Evolutionary conservation across 1,140 invertebrate species (phyloP).

Genomic region (Pseudachorutes palmiensis): DNA sequence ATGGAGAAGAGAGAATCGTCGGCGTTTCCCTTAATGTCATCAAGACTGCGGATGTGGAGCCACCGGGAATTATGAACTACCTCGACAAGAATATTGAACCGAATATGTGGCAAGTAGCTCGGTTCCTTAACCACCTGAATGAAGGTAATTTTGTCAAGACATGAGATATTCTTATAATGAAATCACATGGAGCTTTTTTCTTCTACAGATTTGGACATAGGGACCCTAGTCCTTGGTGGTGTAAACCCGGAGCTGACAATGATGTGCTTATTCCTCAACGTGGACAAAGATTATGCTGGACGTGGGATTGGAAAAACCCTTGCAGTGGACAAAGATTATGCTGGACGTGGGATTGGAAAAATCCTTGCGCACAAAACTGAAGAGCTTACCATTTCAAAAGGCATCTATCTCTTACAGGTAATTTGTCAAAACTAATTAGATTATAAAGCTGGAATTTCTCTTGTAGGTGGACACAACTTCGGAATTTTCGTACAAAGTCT

Average conservation of each 20-base stretch:
- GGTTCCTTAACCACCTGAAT: slow-evolving; percentile 11
- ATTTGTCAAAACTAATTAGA: no score
- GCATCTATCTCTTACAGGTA: slow-evolving; percentile 17
- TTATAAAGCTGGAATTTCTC: background rate
- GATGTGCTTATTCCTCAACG: slow-evolving; percentile 9
- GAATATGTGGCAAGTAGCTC: slow-evolving; percentile 18
- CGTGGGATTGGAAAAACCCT: slow-evolving; percentile 21
- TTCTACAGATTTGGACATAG: background rate
- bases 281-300: slow-evolving; percentile 19
- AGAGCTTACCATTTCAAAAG: slow-evolving; percentile 7
- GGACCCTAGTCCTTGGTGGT: background rate
- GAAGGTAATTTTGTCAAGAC: background rate
- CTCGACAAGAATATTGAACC: slow-evolving; percentile 16
- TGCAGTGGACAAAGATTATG: slow-evolving; percentile 18
- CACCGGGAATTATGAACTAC: slow-evolving; percentile 12
- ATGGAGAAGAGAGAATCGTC: slow-evolving; percentile 18
- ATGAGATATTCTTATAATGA: background rate
- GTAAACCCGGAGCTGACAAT: background rate
- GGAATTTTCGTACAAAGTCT: slow-evolving; percentile 25
- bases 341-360: slow-evolving; percentile 21
- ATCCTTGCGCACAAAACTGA: slow-evolving; percentile 11
- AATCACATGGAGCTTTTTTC: background rate
- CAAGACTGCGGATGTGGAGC: slow-evolving; percentile 3
- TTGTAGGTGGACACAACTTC: slow-evolving; percentile 23
- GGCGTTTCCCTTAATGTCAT: slow-evolving; percentile 21